Evolutionary conservation across 2,797 vertebrate species (phyloP).

Genomic region (Balearica regulorum): DNA sequence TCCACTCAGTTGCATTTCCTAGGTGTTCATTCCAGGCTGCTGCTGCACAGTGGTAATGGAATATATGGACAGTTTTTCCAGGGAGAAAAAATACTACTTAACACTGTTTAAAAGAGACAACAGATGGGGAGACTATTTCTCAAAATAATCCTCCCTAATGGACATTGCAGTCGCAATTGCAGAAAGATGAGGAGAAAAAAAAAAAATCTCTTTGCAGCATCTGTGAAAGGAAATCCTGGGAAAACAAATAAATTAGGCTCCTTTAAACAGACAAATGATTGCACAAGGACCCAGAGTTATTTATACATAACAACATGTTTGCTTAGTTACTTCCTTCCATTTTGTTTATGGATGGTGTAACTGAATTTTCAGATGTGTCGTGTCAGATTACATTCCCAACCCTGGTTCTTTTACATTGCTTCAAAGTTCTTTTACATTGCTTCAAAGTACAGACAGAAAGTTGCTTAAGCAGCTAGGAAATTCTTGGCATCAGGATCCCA

Average conservation of each 20-base stretch:
- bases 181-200: background rate
- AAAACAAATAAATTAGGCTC: slow-evolving; percentile 22
- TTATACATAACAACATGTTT: background rate
- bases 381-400: background rate
- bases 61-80: background rate
- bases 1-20: background rate
- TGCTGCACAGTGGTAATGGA: background rate
- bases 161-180: background rate
- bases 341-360: background rate
- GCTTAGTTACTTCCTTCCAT: background rate
- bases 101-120: slow-evolving; percentile 1
- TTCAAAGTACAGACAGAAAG: background rate
- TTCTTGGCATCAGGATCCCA: background rate
- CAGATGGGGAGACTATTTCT: background rate
- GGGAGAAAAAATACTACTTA: background rate
- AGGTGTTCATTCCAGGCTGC: background rate
- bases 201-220: background rate
- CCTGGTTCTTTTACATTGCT: background rate
- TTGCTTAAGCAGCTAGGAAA: background rate
- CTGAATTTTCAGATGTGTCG: background rate
- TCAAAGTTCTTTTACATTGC: background rate
- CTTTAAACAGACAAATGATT: background rate
- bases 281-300: background rate
- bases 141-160: slow-evolving; percentile 35
- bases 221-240: slow-evolving; percentile 3